These are phyloP conservation scores for Ectemnius lituratus DNA, from an alignment of 2,888 invertebrate genomes.

Conservation along the genomic window DNA sequence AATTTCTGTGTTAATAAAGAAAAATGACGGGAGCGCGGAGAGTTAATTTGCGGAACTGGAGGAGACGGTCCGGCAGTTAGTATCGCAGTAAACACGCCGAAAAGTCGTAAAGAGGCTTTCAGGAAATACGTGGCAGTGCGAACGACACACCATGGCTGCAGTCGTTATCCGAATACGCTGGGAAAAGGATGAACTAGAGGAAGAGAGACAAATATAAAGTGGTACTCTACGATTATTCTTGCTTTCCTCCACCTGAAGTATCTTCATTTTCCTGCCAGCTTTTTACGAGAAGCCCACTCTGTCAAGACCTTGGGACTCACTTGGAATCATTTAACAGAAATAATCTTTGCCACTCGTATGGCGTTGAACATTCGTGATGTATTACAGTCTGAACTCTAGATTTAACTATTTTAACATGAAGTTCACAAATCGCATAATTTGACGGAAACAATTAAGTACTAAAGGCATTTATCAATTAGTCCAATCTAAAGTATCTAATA, in stretches of 20 bases:
- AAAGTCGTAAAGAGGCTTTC: conserved; percentile 59
- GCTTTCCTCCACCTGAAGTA: conserved; percentile 8
- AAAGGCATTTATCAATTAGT: too few species aligned
- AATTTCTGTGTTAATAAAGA: conserved; percentile 55
- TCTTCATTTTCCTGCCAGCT: conserved; percentile 21
- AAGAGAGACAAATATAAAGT: not conserved
- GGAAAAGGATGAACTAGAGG: too few species aligned
- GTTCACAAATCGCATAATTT: too few species aligned
- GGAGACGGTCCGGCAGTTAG: conserved; percentile 41
- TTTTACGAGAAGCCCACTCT: not conserved
- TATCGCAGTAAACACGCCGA: conserved; percentile 50
- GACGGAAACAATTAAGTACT: too few species aligned
- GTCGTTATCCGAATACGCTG: conserved; percentile 40
- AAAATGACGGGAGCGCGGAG: conserved; percentile 50
- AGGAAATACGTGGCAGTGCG: conserved; percentile 41
- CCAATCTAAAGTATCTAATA: too few species aligned
- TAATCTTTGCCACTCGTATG: too few species aligned
- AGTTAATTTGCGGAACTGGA: conserved; percentile 49
- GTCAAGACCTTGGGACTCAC: too few species aligned
- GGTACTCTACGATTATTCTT: not conserved
- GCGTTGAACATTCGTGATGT: too few species aligned
- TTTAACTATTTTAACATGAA: too few species aligned
- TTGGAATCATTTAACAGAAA: too few species aligned
- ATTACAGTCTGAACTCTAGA: too few species aligned
- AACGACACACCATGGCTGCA: conserved; percentile 31